These are phyloP conservation scores for Callospermophilus lateralis DNA, from an alignment of 2,113 vertebrate species.

Conservation along the genomic window DNA sequence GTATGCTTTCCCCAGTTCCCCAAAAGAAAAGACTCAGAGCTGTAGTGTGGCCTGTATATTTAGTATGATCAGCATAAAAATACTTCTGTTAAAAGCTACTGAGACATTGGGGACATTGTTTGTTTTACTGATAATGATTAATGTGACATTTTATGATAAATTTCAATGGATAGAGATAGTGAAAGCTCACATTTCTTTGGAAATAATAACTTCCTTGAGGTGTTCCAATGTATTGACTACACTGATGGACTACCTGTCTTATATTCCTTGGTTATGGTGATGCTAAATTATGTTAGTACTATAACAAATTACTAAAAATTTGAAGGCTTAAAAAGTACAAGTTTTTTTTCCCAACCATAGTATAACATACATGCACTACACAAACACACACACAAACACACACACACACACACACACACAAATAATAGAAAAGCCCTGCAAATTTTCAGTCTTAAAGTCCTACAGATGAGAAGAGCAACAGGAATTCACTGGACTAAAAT, in stretches of 20 bases:
- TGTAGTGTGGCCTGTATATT: neutral
- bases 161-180: neutral
- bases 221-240: neutral
- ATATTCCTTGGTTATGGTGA: neutral
- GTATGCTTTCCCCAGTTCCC: neutral
- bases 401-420: too few relatives aligned
- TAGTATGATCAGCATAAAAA: neutral
- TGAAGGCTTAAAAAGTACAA: neutral
- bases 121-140: neutral
- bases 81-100: neutral
- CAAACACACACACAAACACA: neutral
- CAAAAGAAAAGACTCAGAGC: neutral
- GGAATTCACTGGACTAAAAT: neutral
- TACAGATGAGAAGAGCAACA: neutral
- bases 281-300: neutral
- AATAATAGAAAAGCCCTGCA: neutral
- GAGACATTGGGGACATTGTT: neutral
- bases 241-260: neutral
- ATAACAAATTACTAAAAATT: neutral
- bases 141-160: neutral
- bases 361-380: neutral
- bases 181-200: neutral
- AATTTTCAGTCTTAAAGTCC: neutral
- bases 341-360: neutral
- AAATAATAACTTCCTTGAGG: neutral